phyloP scores from a whole-genome alignment of 2,113 vertebrate species.

The Brienomyrus longianalis region DNA sequence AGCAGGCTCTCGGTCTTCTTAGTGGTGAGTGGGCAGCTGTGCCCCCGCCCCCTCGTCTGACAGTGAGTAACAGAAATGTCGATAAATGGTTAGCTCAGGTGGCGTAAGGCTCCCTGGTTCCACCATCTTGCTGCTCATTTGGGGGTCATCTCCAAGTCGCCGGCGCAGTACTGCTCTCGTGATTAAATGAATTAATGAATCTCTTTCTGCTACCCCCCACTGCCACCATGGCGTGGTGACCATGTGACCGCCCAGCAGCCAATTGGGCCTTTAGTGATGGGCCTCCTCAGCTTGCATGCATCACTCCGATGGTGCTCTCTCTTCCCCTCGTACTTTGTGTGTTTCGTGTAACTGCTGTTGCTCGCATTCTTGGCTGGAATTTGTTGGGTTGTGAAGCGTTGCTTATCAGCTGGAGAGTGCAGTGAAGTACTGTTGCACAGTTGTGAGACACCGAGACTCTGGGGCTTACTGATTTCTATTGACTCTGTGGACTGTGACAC shows the following conservation, averaged over 20 bases:
- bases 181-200: not conserved
- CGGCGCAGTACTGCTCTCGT: not conserved
- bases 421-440: not conserved
- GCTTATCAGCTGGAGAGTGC: not conserved
- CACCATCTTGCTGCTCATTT: not conserved
- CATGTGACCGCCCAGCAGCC: not conserved
- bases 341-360: not conserved
- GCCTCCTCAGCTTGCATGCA: not conserved
- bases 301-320: not conserved
- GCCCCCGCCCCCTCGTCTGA: constrained; percentile 22
- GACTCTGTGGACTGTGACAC: not conserved
- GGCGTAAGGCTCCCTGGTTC: not conserved
- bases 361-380: not conserved
- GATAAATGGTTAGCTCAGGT: constrained; percentile 58
- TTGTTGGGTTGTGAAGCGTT: not conserved
- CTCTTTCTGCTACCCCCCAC: not conserved
- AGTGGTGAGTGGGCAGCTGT: constrained; percentile 49
- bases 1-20: constrained; percentile 27
- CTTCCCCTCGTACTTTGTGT: not conserved
- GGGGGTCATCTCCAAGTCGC: not conserved
- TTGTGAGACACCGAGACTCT: not conserved
- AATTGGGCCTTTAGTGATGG: not conserved
- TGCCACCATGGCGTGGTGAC: not conserved
- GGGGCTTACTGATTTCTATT: not conserved
- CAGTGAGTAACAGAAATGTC: constrained; percentile 55